Evolutionary conservation across 2,113 vertebrate genomes (phyloP).

Genomic region (Orthochromis malagaraziensis): DNA sequence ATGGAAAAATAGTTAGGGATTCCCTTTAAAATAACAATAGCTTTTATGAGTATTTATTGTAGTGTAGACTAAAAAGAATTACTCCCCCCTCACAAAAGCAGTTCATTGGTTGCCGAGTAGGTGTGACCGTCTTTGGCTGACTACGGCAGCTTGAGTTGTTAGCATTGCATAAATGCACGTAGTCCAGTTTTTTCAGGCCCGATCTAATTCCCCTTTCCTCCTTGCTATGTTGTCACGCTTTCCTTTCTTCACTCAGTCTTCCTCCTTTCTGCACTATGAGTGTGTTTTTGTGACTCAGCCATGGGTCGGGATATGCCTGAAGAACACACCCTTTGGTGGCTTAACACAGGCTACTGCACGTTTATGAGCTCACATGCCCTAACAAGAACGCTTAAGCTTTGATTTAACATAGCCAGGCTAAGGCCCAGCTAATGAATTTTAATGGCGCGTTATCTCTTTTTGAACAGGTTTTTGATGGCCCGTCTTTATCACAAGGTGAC

Average conservation of each 20-base stretch:
- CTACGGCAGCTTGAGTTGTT: background rate
- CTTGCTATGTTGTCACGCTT: background rate
- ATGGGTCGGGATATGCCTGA: background rate
- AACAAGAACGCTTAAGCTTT: slow-evolving; percentile 12
- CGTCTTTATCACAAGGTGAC: background rate
- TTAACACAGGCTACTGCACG: slow-evolving; percentile 35
- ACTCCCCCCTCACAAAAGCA: background rate
- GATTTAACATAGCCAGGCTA: background rate
- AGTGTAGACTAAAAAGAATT: background rate
- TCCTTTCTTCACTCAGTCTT: background rate
- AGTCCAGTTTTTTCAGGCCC: background rate
- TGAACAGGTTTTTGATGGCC: background rate
- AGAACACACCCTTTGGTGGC: slow-evolving; percentile 24
- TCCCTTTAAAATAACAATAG: background rate
- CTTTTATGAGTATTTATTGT: background rate
- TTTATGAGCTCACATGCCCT: slow-evolving; percentile 15
- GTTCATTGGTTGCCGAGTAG: background rate
- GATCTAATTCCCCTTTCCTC: background rate
- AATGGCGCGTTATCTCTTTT: background rate
- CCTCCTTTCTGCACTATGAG: background rate
- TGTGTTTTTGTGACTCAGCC: background rate
- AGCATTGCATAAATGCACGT: background rate
- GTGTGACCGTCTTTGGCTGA: background rate
- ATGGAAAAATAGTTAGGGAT: background rate
- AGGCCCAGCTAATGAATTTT: background rate